These are phyloP conservation scores for Catocala fraxini DNA, from an alignment of 2,888 invertebrate species.

Conservation along the genomic window DNA sequence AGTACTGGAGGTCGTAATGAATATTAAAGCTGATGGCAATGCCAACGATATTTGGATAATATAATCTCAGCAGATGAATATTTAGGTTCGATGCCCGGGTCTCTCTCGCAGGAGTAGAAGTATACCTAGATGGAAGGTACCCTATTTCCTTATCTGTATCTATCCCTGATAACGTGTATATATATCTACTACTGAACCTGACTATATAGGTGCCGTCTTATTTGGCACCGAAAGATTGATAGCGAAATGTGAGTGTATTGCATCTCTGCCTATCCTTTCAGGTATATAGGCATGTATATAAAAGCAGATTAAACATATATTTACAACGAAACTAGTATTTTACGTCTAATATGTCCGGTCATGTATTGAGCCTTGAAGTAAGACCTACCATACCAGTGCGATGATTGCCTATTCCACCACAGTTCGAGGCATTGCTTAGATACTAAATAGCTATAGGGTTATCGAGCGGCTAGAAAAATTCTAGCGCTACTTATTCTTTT, in stretches of 20 bases:
- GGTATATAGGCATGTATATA: too few relatives aligned
- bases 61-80: too few relatives aligned
- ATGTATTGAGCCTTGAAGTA: constrained; percentile 44
- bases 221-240: too few relatives aligned
- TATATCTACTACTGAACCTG: too few relatives aligned
- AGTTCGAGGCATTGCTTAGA: constrained; percentile 38
- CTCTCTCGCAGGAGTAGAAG: too few relatives aligned
- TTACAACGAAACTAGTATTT: not conserved
- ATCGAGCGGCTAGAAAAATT: not conserved
- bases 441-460: constrained; percentile 20
- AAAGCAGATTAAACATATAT: not conserved
- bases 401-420: constrained; percentile 56
- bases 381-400: constrained; percentile 29
- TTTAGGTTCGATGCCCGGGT: too few relatives aligned
- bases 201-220: too few relatives aligned
- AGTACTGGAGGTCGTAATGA: constrained; percentile 8
- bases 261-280: too few relatives aligned
- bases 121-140: too few relatives aligned
- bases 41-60: not conserved
- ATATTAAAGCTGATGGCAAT: not conserved
- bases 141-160: too few relatives aligned
- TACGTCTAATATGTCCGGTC: constrained; percentile 23
- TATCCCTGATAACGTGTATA: too few relatives aligned
- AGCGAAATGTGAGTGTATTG: too few relatives aligned
- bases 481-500: not conserved